Conservation (phyloP, 2,113 vertebrate genomes). For the Nothocercus nigrocapillus region DNA sequence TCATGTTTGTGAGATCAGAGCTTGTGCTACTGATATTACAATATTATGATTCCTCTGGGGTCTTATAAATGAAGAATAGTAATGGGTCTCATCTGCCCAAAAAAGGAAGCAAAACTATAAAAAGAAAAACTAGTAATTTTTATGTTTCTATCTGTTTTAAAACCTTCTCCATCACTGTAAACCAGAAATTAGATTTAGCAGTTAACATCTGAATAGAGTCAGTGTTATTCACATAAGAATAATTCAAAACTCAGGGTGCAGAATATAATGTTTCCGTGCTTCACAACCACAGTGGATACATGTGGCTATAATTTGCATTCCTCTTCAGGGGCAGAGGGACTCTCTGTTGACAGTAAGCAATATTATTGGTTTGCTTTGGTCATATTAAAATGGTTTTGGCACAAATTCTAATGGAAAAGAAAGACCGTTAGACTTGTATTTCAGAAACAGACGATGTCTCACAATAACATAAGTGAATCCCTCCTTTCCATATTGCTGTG, state of each 20-base stretch:
- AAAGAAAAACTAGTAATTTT: neutral
- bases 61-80: neutral
- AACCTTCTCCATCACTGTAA: neutral
- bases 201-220: neutral
- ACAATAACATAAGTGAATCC: accelerated
- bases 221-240: neutral
- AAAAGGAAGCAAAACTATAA: neutral
- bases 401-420: neutral
- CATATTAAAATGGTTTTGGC: neutral
- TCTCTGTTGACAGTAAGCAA: neutral
- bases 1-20: neutral
- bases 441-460: neutral
- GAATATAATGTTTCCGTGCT: neutral
- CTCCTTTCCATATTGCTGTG: neutral
- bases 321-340: neutral
- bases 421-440: accelerated
- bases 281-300: neutral
- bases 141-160: neutral
- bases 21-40: neutral
- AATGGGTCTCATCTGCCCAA: neutral
- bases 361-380: neutral
- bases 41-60: accelerated
- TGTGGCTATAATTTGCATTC: neutral
- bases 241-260: neutral
- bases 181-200: neutral